Conservation (phyloP, 2,888 invertebrate genomes). For the Shargacucullia verbasci region DNA sequence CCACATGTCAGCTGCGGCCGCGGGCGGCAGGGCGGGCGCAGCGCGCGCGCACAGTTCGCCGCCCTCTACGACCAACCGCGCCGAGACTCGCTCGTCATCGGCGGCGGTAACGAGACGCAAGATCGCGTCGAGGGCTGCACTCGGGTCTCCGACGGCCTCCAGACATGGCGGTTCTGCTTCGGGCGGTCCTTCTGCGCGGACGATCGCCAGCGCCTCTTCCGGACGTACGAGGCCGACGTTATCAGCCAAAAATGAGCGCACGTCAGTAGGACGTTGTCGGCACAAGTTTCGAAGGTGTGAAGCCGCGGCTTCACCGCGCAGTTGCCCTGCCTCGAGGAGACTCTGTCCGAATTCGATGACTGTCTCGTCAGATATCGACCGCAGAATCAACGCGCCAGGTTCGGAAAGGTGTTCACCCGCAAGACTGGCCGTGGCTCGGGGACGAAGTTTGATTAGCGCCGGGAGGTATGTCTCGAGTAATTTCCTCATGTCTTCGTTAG, state of each 20-base stretch:
- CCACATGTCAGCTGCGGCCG: constrained; percentile 71
- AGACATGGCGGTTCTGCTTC: constrained; percentile 80
- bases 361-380: constrained; percentile 52
- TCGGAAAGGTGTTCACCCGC: constrained; percentile 63
- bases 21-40: constrained; percentile 68
- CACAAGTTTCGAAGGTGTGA: constrained; percentile 75
- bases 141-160: constrained; percentile 79
- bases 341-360: constrained; percentile 71
- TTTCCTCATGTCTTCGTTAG: constrained; percentile 53
- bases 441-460: constrained; percentile 69
- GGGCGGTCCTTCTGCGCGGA: constrained; percentile 68
- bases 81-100: constrained; percentile 48
- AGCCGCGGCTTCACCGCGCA: constrained; percentile 70
- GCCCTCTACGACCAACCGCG: constrained; percentile 63
- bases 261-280: constrained; percentile 64
- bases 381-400: constrained; percentile 55
- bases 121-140: constrained; percentile 75
- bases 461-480: constrained; percentile 64
- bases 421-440: constrained; percentile 74
- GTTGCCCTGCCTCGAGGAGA: constrained; percentile 67
- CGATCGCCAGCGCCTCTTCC: constrained; percentile 76
- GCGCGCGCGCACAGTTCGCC: constrained; percentile 74
- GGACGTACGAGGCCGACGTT: constrained; percentile 77
- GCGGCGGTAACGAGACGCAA: constrained; percentile 62
- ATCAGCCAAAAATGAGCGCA: constrained; percentile 69